Evolutionary conservation across 2,888 invertebrate species (phyloP).

Genomic region (Eilema sororculum): DNA sequence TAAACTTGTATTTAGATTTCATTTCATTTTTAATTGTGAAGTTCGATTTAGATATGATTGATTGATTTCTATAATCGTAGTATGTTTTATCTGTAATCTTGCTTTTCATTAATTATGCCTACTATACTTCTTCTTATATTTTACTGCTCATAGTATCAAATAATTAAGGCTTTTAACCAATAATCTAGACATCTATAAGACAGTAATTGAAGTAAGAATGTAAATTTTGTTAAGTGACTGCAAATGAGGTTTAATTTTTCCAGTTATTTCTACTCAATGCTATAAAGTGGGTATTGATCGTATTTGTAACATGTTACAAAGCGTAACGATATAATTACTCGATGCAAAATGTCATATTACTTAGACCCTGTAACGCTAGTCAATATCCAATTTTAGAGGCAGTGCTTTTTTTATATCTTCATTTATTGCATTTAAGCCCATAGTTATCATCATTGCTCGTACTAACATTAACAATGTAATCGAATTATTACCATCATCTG

Average conservation of each 20-base stretch:
- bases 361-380: neutral
- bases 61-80: neutral
- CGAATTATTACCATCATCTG: constrained; percentile 20
- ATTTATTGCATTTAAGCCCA: neutral
- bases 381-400: too few species aligned
- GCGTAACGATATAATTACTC: too few species aligned
- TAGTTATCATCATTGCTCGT: neutral
- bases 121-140: neutral
- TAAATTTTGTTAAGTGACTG: neutral
- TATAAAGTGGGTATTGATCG: neutral
- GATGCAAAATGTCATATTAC: too few species aligned
- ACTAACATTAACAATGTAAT: neutral
- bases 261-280: neutral
- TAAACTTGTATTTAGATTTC: neutral
- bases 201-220: neutral
- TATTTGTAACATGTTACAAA: neutral
- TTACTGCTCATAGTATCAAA: neutral
- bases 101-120: neutral
- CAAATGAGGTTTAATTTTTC: neutral
- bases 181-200: neutral
- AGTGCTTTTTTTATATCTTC: neutral
- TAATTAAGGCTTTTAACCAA: neutral
- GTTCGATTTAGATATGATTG: neutral
- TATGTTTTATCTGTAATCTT: neutral
- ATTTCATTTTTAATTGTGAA: neutral